phyloP scores from a whole-genome alignment of 1,140 invertebrate genomes.

The Pararge aegeria region DNA sequence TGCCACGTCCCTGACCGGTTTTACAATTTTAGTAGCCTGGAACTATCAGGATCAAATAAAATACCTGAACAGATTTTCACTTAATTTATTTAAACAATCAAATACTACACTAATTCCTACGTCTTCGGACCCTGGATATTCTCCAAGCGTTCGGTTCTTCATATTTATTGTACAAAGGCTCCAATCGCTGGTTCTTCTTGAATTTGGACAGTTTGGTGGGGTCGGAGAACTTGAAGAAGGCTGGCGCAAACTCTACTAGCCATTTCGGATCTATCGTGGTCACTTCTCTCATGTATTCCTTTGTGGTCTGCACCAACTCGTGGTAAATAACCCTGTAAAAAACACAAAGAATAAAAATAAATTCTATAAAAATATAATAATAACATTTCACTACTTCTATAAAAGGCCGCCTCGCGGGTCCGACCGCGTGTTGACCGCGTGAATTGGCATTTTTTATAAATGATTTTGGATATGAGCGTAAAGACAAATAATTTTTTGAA shows the following conservation, averaged over 20 bases:
- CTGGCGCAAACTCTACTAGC: constrained; percentile 99
- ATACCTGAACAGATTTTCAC: background rate
- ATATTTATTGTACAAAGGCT: constrained; percentile 99
- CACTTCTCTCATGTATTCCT: constrained; percentile 99
- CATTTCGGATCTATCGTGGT: constrained; percentile 99
- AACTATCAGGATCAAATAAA: background rate
- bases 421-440: too few species aligned
- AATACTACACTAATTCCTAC: constrained; percentile 88
- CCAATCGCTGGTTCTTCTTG: constrained; percentile 99
- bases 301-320: constrained; percentile 98
- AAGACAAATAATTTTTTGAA: too few species aligned
- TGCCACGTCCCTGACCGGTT: too few species aligned
- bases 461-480: too few species aligned
- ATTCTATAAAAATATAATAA: background rate
- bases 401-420: too few species aligned
- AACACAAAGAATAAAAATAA: constrained; percentile 24
- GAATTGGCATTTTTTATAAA: too few species aligned
- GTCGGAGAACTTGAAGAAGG: constrained; percentile 99
- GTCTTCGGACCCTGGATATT: constrained; percentile 95
- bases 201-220: constrained; percentile 99
- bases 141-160: constrained; percentile 99
- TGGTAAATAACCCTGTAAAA: constrained; percentile 96
- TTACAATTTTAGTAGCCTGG: too few species aligned
- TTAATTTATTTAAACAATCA: background rate
- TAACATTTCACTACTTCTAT: too few species aligned